Base-by-base conservation (phyloP, 2,113 vertebrate genomes). In the Salvelinus sp. region DNA sequence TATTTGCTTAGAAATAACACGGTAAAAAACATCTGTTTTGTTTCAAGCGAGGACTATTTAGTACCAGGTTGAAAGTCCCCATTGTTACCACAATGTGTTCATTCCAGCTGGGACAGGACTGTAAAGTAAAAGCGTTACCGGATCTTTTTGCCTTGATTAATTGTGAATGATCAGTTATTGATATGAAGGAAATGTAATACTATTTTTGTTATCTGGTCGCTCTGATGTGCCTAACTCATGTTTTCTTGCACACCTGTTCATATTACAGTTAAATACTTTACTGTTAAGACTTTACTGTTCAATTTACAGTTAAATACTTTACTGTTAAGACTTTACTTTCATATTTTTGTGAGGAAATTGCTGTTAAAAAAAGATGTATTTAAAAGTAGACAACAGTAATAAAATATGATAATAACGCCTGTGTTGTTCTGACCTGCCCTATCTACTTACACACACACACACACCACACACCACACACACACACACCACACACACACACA, bases 191-290 rank as follows among this genome's bases (percentile, higher is more conserved):
- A 89, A 81, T 91, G 78, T 91, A 91, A 50, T 89, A 88, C 89
- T 94, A 94, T 93, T 94, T 94, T 93, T 94, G 92, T 91, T 92
- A 92, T 92, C 85, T 87, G 87, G 90, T 92, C 74, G 79, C 91
- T 94, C 90, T 38, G 38, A 93, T 88, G 92, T 94, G 93, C 92
- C 93, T 93, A 92, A 91, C 89, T 93, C 92, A 92, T 92, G 87
- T 93, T 93, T 92, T 92, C 91, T 94, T 92, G 91, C 91, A 92
- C 91, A 93, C 89, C 89, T 93, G 92, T 94, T 93, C 92, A 93
- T 93, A 93, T 94, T 93, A 91, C 93, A 90, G 90, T 16, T 4
- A 50, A 50, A 93, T 91, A 30, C 30, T 30, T 30, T 30, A 30
- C 27, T 28, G 27, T 28, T 28, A 28, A 28, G 27, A 28, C 3